Evolutionary conservation across 2,113 vertebrate species (phyloP).

Genomic region (Myotis lucifugus): DNA sequence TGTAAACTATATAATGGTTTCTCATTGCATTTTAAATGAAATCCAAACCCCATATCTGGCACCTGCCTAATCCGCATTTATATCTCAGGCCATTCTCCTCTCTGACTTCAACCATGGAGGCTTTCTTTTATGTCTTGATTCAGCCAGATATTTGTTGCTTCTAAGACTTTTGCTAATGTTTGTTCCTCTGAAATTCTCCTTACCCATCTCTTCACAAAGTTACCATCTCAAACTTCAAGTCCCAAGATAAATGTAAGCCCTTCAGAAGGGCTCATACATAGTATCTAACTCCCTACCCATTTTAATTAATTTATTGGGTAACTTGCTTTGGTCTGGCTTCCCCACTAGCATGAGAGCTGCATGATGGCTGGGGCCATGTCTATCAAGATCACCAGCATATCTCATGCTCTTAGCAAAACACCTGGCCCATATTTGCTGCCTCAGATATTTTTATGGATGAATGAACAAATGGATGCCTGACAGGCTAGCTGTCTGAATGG

Average conservation of each 20-base stretch:
- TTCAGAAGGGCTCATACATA: not conserved
- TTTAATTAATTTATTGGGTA: not conserved
- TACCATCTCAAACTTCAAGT: not conserved
- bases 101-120: not conserved
- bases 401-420: not conserved
- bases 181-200: not conserved
- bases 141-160: not conserved
- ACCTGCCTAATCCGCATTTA: not conserved
- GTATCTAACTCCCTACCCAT: not conserved
- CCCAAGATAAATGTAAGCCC: not conserved
- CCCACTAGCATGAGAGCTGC: not conserved
- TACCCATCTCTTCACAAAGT: not conserved
- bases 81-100: not conserved
- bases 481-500: not conserved
- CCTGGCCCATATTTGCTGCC: not conserved
- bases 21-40: conserved; percentile 29
- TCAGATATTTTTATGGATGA: not conserved
- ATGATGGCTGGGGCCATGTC: not conserved
- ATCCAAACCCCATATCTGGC: not conserved
- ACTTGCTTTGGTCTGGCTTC: not conserved
- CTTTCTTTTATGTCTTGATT: not conserved
- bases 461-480: not conserved
- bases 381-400: not conserved
- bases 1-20: not conserved
- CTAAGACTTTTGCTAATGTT: not conserved